Conservation (phyloP, 2,797 vertebrate species). For the Rousettus madagascariensis region DNA sequence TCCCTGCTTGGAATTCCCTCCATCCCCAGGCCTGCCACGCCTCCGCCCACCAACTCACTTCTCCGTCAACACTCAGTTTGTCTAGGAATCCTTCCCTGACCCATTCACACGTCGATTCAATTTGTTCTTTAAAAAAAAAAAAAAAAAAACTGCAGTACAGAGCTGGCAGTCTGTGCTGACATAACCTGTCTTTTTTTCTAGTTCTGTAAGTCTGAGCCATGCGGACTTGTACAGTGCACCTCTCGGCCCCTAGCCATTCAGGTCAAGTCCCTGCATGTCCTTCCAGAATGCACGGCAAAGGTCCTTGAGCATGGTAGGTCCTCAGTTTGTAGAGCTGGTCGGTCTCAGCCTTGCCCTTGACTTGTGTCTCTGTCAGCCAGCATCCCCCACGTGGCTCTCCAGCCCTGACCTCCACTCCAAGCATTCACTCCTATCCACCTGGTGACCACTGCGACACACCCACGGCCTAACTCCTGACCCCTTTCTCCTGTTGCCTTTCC, state of each 20-base stretch:
- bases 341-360: not conserved
- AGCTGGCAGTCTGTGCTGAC: not conserved
- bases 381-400: not conserved
- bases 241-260: not conserved
- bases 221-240: not conserved
- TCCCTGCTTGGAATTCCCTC: not conserved
- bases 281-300: not conserved
- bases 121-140: not conserved
- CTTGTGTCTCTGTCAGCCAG: not conserved
- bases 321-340: fast-evolving
- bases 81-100: not conserved
- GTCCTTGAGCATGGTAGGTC: not conserved
- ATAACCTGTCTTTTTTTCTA: not conserved
- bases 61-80: not conserved
- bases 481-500: not conserved
- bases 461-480: not conserved
- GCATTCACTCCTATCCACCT: not conserved
- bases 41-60: not conserved
- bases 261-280: fast-evolving
- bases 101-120: not conserved
- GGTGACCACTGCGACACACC: not conserved
- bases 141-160: not conserved
- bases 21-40: fast-evolving
- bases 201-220: not conserved
- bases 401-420: not conserved